Percentiles rank a stretch among this genome's conserved stretches.
Conservation (phyloP, 2,888 invertebrate species). For the Argynnis bischoffii region DNA sequence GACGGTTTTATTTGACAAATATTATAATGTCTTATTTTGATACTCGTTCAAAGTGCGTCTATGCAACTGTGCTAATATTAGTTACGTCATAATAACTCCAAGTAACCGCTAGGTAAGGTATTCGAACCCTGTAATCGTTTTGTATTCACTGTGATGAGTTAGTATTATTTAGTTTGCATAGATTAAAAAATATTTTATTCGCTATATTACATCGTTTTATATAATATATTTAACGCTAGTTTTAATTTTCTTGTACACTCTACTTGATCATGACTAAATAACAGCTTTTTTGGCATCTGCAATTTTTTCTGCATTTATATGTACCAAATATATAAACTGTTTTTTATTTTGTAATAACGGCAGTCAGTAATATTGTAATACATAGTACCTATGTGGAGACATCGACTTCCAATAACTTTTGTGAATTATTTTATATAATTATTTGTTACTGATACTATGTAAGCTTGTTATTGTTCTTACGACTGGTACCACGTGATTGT, state of each 20-base stretch:
- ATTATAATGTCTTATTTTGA: too few relatives aligned
- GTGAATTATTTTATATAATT: constrained; percentile 18
- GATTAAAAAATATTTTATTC: constrained; percentile 26
- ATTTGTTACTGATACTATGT: constrained; percentile 2
- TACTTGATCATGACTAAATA: not conserved
- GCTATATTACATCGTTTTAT: constrained; percentile 21
- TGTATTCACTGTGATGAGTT: constrained; percentile 74
- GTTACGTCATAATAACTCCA: constrained; percentile 58
- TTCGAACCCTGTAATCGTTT: constrained; percentile 46
- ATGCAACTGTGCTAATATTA: constrained; percentile 21
- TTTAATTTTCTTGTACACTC: constrained; percentile 1
- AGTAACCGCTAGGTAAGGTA: constrained; percentile 43
- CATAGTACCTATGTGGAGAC: constrained; percentile 11
- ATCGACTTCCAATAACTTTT: constrained; percentile 15
- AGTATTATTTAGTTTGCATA: constrained; percentile 50
- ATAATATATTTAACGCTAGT: constrained; percentile 26
- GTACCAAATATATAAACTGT: constrained; percentile 16
- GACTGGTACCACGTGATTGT: constrained; percentile 27
- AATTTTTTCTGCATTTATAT: constrained; percentile 10
- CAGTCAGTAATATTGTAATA: not conserved
- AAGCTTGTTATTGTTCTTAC: constrained; percentile 16
- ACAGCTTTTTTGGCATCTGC: not conserved
- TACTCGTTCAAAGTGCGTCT: constrained; percentile 14
- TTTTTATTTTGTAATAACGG: constrained; percentile 1
- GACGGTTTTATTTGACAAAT: too few relatives aligned